Evolutionary conservation across 2,797 vertebrate genomes (phyloP), one percentile per base, ranked within the genome.

Genomic region (Chaunax sp.): DNA sequence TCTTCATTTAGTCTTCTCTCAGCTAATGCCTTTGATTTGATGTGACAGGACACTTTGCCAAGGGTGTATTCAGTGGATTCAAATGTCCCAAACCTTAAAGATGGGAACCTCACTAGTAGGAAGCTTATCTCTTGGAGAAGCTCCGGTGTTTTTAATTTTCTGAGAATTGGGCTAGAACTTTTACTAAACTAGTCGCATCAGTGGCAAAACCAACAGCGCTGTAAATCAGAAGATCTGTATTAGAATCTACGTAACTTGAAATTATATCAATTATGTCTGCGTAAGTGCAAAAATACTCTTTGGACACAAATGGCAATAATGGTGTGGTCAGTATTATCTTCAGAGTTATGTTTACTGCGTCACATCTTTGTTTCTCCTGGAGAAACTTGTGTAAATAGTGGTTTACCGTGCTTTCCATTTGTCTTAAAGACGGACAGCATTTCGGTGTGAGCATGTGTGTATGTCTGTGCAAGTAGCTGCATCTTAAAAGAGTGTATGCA

Each of bases 231-330:
- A 74, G 67, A 43, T 49, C 1, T 0, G 43, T 44, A 50, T 44
- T 23, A 16, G 63, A 60, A 58, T 46, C 64, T 33, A 57, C 23
- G 15, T 51, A 46, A 57, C 22, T 43, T 44, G 47, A 61, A 43
- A 23, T 40, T 8, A 38, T 19, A 11, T 3, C 28, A 64, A 18
- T 68, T 33, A 56, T 51, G 64, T 59, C 62, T 61, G 68, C 47
- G 33, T n/a, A 47, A 62, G 25, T 69, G 72, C 64, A 79, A 50
- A 72, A 64, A 57, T 54, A 62, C 64, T 61, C 47, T 52, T 44
- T 62, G 47, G 65, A 80, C 59, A 44, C 64, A 69, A 77, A 81
- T 70, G 80, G 81, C 87, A 90, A 90, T 82, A 87, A 88, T 45
- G 67, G 76, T 33, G 59, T 64, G 65, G 69, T 77, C 72, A 78